Evolutionary conservation across 2,113 vertebrate species (phyloP), one percentile per base, ranked within the genome.

Genomic region (Zapus hudsonius): DNA sequence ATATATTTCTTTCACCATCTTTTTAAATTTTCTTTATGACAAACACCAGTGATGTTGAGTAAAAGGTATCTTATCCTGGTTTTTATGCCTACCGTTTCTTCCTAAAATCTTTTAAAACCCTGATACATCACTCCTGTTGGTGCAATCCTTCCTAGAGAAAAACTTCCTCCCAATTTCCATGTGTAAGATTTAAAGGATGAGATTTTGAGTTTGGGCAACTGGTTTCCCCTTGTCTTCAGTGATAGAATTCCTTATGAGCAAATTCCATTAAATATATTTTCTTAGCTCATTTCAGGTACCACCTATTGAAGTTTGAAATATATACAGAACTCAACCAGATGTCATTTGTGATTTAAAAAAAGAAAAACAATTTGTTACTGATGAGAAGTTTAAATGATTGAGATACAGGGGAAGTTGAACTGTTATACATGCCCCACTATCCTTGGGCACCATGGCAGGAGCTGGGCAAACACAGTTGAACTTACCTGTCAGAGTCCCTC

Each of bases 121-220:
- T 33, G 55, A 61, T 7, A 6, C 22, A n/a, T 27, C 47, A 42
- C 5, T 19, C 22, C 11, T 9, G 15, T 19, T 36, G 33, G 2
- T 67, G 5, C n/a, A 6, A 19, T 42, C 33, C 7, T 42, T 57
- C 2, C 29, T 44, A 3, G 12, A 36, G 42, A 79, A 12, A n/a
- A n/a, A 7, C 9, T 29, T 20, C 5, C 47, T 59, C 4, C 2
- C 5, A 19, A 5, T 7, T 57, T 7, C 13, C 31, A 12, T 4
- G 31, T 19, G 22, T 31, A 5, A 31, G 1, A 3, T 44, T 36
- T 67, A 15, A 31, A 42, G 11, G 31, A 3, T 31, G 7, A 7
- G 2, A 13, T 29, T 15, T 27, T 11, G 5, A 2, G 25, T 66
- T 23, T 31, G 6, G 27, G 5, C 0, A 1, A 5, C 1, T 29